Conservation (phyloP, 1,140 invertebrate genomes). For the Caligus rogercresseyi region DNA sequence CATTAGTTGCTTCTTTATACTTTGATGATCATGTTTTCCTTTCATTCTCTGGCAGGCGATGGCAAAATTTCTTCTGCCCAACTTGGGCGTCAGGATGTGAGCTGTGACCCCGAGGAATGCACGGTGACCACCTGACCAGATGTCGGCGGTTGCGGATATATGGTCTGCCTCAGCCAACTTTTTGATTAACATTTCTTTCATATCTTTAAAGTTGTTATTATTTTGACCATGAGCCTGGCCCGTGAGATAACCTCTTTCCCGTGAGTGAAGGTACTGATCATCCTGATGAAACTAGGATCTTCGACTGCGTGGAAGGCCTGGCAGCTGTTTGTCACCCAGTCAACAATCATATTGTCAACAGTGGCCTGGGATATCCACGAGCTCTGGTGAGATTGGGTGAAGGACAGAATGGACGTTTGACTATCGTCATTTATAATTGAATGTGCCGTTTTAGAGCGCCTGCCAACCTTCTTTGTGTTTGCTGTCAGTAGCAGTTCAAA, state of each 20-base stretch:
- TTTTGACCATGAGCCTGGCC: neutral
- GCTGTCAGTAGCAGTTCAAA: neutral
- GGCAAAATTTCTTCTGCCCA: neutral
- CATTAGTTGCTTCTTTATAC: neutral
- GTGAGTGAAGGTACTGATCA: neutral
- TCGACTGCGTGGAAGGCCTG: neutral
- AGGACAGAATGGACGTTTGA: neutral
- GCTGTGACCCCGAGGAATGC: neutral
- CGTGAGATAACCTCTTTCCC: neutral
- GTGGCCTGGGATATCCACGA: neutral
- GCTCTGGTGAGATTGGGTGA: neutral
- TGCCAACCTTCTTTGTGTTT: neutral
- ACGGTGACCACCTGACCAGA: neutral
- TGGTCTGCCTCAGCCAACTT: neutral
- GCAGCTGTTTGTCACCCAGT: neutral
- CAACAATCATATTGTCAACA: neutral
- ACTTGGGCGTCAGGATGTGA: neutral
- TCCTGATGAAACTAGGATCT: neutral
- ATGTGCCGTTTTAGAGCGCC: neutral
- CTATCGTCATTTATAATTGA: neutral
- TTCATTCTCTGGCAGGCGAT: neutral
- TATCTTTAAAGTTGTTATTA: neutral
- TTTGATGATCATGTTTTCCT: neutral
- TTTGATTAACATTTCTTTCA: neutral
- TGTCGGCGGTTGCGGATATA: neutral